Conservation (phyloP, 2,888 invertebrate genomes). For the Lycia hirtaria region DNA sequence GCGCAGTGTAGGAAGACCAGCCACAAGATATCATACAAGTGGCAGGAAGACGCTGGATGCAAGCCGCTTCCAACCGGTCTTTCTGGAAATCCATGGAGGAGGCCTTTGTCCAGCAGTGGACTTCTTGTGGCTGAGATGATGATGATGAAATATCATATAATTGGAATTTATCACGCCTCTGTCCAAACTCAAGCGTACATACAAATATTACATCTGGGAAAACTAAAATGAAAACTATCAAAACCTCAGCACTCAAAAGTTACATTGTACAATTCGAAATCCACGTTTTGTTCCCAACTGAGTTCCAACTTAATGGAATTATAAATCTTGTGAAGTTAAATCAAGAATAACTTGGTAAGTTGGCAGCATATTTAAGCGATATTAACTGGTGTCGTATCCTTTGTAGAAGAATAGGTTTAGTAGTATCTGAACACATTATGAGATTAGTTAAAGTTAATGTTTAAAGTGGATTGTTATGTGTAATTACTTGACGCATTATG, state of each 20-base stretch:
- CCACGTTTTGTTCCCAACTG: slow-evolving; percentile 38
- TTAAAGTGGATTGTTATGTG: slow-evolving; percentile 7
- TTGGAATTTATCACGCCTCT: no score
- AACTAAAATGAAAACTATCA: slow-evolving; percentile 29
- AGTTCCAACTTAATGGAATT: slow-evolving; percentile 43
- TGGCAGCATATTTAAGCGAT: slow-evolving; percentile 28
- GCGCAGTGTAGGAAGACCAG: no score
- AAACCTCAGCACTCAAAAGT: slow-evolving; percentile 36
- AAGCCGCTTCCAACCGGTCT: no score
- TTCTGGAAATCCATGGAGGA: no score
- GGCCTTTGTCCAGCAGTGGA: no score
- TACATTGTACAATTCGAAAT: slow-evolving; percentile 39
- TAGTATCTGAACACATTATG: not conserved
- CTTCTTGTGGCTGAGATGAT: no score
- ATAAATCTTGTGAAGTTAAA: slow-evolving; percentile 43
- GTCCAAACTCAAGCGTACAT: not conserved
- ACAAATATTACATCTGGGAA: not conserved
- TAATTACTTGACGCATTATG: slow-evolving; percentile 13
- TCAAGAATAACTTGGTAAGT: slow-evolving; percentile 40
- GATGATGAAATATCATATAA: no score
- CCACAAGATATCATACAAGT: no score
- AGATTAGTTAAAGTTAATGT: slow-evolving; percentile 8
- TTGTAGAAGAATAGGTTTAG: slow-evolving; percentile 12
- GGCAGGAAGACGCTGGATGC: no score
- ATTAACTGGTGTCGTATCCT: slow-evolving; percentile 29